Conservation (phyloP, 64 coral and sea anemone species). For the Dendronephthya gigantea region DNA sequence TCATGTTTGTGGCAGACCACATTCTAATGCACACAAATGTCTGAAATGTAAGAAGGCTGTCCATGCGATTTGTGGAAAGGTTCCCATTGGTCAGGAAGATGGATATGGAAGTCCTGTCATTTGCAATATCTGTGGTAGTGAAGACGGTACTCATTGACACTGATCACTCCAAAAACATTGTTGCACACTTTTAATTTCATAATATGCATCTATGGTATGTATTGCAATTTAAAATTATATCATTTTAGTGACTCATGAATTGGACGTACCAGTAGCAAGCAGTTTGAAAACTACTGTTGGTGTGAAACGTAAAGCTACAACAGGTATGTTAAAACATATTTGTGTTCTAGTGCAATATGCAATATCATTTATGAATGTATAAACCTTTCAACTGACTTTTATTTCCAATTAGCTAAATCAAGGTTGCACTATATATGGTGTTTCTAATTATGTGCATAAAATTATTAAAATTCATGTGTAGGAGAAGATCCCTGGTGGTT, state of each 20-base stretch:
- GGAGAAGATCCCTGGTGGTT: not conserved
- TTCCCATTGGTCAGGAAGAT: not conserved
- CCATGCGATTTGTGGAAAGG: slow-evolving; percentile 14
- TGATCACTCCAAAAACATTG: not conserved
- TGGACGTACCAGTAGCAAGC: not conserved
- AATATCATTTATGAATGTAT: not conserved
- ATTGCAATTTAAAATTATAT: not conserved
- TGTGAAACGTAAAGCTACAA: slow-evolving; percentile 12
- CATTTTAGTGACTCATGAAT: not conserved
- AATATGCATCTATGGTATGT: too few species aligned
- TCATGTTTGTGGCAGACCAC: not conserved
- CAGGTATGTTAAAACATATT: not conserved
- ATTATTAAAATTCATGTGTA: not conserved
- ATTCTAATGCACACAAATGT: slow-evolving; percentile 4
- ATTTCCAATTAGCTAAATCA: not conserved
- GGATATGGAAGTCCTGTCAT: not conserved
- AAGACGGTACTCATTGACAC: not conserved
- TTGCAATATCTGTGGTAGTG: not conserved
- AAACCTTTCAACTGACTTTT: not conserved
- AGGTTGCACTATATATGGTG: not conserved
- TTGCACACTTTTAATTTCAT: not conserved
- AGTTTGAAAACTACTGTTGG: not conserved
- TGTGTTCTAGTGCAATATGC: not conserved
- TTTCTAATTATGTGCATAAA: not conserved
- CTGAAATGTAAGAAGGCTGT: not conserved